Evolutionary conservation across 2,797 vertebrate species (phyloP).

Genomic region (Silurus lanzhouensis): DNA sequence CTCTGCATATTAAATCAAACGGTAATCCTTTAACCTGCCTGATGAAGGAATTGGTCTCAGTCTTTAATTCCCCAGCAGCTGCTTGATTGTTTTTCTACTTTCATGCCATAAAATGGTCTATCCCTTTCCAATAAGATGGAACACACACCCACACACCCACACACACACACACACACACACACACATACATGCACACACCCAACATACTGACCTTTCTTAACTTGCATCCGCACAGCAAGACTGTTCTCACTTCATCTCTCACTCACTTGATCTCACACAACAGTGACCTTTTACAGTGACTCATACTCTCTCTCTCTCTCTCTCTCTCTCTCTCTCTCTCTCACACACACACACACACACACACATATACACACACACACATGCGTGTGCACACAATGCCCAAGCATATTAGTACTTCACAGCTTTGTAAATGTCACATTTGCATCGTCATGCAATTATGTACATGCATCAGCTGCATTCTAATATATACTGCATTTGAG

Average conservation of each 20-base stretch:
- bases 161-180: not conserved
- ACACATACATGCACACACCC: constrained; percentile 7
- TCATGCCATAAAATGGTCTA: constrained; percentile 30
- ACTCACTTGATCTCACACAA: constrained; percentile 29
- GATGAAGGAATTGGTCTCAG: not conserved
- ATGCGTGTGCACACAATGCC: not conserved
- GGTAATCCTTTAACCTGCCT: not conserved
- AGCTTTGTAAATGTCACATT: constrained; percentile 26
- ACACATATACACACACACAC: constrained; percentile 13
- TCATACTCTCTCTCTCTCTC: not conserved
- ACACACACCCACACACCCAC: constrained; percentile 14
- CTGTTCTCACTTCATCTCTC: constrained; percentile 19
- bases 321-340: too few species aligned
- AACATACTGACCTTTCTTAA: constrained; percentile 39
- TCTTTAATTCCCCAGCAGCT: not conserved
- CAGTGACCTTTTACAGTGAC: constrained; percentile 26
- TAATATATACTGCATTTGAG: constrained; percentile 22
- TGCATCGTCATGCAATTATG: not conserved
- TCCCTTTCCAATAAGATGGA: constrained; percentile 44
- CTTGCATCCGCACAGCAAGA: constrained; percentile 24
- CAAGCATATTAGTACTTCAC: constrained; percentile 22
- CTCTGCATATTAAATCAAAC: not conserved
- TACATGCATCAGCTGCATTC: constrained; percentile 18
- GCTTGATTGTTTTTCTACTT: constrained; percentile 44
- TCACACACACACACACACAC: not conserved